Evolutionary conservation across 2,113 vertebrate species (phyloP).

Genomic region (Felis catus): DNA sequence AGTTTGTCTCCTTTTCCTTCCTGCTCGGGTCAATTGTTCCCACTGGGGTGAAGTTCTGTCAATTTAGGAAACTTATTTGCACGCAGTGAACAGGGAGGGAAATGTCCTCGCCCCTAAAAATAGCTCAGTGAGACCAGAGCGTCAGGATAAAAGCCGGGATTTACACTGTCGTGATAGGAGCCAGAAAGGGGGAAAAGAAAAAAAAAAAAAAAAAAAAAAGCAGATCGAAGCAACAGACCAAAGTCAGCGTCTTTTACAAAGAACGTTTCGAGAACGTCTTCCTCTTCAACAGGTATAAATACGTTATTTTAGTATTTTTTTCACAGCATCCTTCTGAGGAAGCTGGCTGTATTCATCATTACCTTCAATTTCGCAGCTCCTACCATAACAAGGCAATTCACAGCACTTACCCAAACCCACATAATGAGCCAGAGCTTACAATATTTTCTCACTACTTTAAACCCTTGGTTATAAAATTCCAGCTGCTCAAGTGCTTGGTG

Average conservation of each 20-base stretch:
- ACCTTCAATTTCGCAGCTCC: conserved; percentile 34
- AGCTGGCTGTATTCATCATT: background rate
- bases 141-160: background rate
- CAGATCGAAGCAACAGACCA: background rate
- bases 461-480: conserved; percentile 52
- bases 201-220: background rate
- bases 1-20: background rate
- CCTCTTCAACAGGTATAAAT: background rate
- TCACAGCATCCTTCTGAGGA: background rate
- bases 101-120: background rate
- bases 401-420: conserved; percentile 10
- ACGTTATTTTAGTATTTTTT: conserved; percentile 33
- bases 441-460: conserved; percentile 28
- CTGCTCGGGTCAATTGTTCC: background rate
- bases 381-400: background rate
- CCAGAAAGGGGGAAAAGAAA: background rate
- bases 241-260: background rate
- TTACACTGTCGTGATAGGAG: background rate
- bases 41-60: background rate
- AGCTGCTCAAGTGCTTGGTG: background rate
- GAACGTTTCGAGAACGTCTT: background rate
- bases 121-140: background rate
- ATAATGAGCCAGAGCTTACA: background rate
- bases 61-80: background rate
- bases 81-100: background rate